These are phyloP conservation scores for Agraylea sexmaculata DNA, from an alignment of 1,140 invertebrate species.

Conservation along the genomic window DNA sequence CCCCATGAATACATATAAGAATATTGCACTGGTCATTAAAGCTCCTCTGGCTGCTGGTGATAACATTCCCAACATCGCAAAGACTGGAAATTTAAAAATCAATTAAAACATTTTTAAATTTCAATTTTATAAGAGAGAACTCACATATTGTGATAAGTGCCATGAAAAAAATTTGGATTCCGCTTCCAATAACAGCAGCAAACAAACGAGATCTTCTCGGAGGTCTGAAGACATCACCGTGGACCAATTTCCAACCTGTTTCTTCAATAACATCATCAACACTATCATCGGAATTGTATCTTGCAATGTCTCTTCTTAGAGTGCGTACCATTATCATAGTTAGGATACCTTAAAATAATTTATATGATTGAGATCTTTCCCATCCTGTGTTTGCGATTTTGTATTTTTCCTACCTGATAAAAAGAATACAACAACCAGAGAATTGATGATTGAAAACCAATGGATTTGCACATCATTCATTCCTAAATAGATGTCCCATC, in stretches of 20 bases:
- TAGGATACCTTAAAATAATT: conserved; percentile 68
- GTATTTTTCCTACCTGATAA: conserved; percentile 60
- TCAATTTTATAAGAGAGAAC: conserved; percentile 27
- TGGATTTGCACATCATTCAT: conserved; percentile 98
- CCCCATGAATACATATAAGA: conserved; percentile 94
- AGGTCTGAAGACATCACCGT: conserved; percentile 92
- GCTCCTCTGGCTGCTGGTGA: conserved; percentile 92
- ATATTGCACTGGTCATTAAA: conserved; percentile 89
- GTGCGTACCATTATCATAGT: conserved; percentile 98
- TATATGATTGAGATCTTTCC: no score
- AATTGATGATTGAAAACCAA: conserved; percentile 99
- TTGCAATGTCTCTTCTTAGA: conserved; percentile 83
- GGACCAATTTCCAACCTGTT: conserved; percentile 96
- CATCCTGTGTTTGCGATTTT: no score
- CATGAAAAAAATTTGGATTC: conserved; percentile 95
- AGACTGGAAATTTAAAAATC: conserved; percentile 56
- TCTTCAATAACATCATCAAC: conserved; percentile 92
- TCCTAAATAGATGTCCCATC: conserved; percentile 92
- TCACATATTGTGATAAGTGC: conserved; percentile 87
- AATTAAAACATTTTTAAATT: no score
- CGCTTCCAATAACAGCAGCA: conserved; percentile 86
- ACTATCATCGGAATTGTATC: conserved; percentile 76
- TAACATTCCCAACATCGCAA: conserved; percentile 98
- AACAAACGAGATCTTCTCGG: conserved; percentile 79
- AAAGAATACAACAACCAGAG: conserved; percentile 92